Conservation (phyloP, 2,113 vertebrate species). For the Sebastes schlegelii region DNA sequence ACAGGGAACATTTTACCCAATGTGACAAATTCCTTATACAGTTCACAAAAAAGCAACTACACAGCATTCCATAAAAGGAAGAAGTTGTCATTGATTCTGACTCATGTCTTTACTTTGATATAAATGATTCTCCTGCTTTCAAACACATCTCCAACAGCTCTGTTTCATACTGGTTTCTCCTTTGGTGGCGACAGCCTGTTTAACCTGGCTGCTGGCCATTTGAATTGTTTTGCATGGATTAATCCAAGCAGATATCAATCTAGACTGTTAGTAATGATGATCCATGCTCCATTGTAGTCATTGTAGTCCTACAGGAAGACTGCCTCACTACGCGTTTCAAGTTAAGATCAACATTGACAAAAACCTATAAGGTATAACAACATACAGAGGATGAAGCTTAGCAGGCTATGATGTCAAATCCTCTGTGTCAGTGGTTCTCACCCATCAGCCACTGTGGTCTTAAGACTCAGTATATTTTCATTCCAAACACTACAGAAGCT, state of each 20-base stretch:
- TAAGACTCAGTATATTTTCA: neutral
- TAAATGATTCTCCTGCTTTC: too few relatives aligned
- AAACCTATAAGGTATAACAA: neutral
- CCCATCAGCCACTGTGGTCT: neutral
- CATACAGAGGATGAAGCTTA: neutral
- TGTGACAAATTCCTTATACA: neutral
- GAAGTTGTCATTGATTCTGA: too few relatives aligned
- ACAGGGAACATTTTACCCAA: neutral
- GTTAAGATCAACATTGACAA: neutral
- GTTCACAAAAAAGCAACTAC: neutral
- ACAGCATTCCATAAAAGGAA: too few relatives aligned
- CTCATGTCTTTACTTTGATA: too few relatives aligned
- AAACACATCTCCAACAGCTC: neutral
- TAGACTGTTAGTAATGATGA: neutral
- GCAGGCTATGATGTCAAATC: neutral
- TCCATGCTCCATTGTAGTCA: neutral
- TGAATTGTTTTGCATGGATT: slow-evolving; percentile 10
- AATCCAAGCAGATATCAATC: neutral
- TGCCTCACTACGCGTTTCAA: neutral
- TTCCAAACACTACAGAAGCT: slow-evolving; percentile 8
- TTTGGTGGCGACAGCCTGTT: neutral
- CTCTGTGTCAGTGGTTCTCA: neutral
- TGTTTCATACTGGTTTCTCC: neutral
- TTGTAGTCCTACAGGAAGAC: neutral
- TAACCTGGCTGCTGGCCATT: slow-evolving; percentile 1